phyloP scores from a whole-genome alignment of 2,113 vertebrate genomes.

The zebrafish (Danio rerio) region DNA sequence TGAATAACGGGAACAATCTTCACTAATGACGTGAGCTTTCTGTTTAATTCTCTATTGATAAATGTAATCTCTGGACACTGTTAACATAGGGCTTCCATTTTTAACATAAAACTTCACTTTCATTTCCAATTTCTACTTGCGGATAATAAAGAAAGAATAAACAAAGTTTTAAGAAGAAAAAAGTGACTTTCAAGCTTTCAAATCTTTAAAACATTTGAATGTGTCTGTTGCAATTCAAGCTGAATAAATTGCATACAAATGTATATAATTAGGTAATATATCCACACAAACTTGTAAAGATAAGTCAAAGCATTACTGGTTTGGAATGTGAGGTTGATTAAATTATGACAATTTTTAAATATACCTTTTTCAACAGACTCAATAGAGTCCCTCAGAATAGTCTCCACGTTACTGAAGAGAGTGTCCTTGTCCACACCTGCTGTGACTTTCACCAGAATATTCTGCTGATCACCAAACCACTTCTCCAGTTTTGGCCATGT shows the following conservation, averaged over 20 bases:
- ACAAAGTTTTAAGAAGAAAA: too few species aligned
- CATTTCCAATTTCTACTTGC: too few species aligned
- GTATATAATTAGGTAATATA: too few species aligned
- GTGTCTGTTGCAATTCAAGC: background rate
- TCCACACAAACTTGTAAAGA: background rate
- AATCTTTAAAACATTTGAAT: background rate
- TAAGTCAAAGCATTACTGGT: background rate
- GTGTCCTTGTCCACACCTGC: conserved; percentile 77
- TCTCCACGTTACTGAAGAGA: conserved; percentile 78
- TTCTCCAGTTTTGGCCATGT: conserved; percentile 84
- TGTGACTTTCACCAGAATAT: conserved; percentile 82
- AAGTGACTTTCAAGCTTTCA: background rate
- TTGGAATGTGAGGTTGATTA: too few species aligned
- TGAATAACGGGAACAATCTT: background rate
- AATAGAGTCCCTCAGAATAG: conserved; percentile 72
- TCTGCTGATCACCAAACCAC: conserved; percentile 83
- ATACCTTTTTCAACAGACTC: conserved; percentile 75
- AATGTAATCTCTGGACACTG: too few species aligned
- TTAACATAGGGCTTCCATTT: too few species aligned
- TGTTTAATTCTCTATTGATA: too few species aligned
- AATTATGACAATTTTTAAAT: too few species aligned
- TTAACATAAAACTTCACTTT: too few species aligned
- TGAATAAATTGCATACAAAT: background rate
- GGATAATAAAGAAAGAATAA: too few species aligned
- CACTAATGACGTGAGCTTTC: too few species aligned